Percentiles rank a stretch among this genome's conserved stretches.
phyloP scores from a whole-genome alignment of 2,113 vertebrate species.

The Aphelocoma coerulescens region DNA sequence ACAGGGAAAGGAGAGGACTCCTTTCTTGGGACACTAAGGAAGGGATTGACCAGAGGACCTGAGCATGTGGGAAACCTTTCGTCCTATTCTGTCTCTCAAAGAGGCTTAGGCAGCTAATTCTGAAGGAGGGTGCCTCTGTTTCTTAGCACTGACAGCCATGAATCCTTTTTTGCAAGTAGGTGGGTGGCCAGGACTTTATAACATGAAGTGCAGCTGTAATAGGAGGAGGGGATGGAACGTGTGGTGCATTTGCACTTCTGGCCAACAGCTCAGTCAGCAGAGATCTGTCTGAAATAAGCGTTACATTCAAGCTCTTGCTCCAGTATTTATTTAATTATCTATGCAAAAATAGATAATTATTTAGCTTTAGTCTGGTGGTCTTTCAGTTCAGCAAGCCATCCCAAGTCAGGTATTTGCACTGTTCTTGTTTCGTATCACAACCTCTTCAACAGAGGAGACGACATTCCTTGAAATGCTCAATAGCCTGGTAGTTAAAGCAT shows the following conservation, averaged over 20 bases:
- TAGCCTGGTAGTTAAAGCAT: not conserved
- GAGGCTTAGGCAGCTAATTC: not conserved
- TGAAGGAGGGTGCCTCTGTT: not conserved
- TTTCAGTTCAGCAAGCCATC: not conserved
- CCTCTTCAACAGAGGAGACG: not conserved
- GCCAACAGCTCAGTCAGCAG: conserved; percentile 6
- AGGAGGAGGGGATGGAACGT: not conserved
- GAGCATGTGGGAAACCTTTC: not conserved
- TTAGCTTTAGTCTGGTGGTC: not conserved
- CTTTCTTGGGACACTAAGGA: not conserved
- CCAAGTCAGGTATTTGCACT: not conserved
- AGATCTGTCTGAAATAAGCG: not conserved
- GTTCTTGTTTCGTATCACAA: not conserved
- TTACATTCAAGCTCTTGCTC: not conserved
- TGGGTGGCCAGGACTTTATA: not conserved
- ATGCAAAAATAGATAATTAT: conserved; percentile 32
- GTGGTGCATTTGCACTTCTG: not conserved
- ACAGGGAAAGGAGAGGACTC: not conserved
- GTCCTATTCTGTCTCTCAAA: not conserved
- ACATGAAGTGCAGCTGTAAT: conserved; percentile 6
- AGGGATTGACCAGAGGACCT: not conserved
- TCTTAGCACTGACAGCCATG: not conserved
- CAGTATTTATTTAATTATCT: conserved; percentile 33
- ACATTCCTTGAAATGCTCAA: not conserved
- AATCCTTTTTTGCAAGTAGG: not conserved